Evolutionary conservation across 2,888 invertebrate genomes (phyloP).

Genomic region (Netelia inedita): DNA sequence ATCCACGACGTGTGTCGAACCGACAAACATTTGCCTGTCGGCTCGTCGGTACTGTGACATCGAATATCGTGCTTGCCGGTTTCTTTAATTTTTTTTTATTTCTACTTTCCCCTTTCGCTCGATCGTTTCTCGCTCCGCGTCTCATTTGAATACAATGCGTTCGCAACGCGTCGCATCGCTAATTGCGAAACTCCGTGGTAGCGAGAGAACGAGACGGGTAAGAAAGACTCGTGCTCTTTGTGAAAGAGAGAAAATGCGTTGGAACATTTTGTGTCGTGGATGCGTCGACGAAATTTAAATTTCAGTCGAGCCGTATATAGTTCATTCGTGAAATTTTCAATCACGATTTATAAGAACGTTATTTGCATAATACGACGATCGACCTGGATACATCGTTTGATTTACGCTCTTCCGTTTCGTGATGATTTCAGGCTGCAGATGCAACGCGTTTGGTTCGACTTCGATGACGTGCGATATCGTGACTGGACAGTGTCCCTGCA

Average conservation of each 20-base stretch:
- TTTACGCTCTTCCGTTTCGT: slow-evolving; percentile 41
- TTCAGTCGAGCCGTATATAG: slow-evolving; percentile 32
- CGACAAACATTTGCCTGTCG: slow-evolving; percentile 52
- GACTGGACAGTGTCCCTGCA: slow-evolving; percentile 92
- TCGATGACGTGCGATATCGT: slow-evolving; percentile 91
- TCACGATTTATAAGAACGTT: slow-evolving; percentile 1
- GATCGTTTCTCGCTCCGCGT: slow-evolving; percentile 62
- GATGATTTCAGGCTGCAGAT: slow-evolving; percentile 93
- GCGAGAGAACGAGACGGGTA: slow-evolving; percentile 13
- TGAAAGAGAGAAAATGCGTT: slow-evolving; percentile 22
- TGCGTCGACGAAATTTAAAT: slow-evolving; percentile 66
- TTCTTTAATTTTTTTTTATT: slow-evolving; percentile 31
- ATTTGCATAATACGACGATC: slow-evolving; percentile 29
- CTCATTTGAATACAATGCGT: slow-evolving; percentile 79
- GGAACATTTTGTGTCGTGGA: slow-evolving; percentile 25
- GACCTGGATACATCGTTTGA: slow-evolving; percentile 55
- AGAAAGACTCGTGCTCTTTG: slow-evolving; percentile 2
- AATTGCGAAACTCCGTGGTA: slow-evolving; percentile 75
- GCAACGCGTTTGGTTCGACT: slow-evolving; percentile 90
- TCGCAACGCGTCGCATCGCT: slow-evolving; percentile 73
- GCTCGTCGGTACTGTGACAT: slow-evolving; percentile 37
- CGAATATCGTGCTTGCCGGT: slow-evolving; percentile 69
- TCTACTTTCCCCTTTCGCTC: slow-evolving; percentile 67
- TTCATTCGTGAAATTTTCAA: slow-evolving; percentile 53
- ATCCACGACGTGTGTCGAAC: slow-evolving; percentile 65